Evolutionary conservation across 2,888 invertebrate species (phyloP), one percentile per base, ranked within the genome.

Genomic region (Drosophila fulvimacula): DNA sequence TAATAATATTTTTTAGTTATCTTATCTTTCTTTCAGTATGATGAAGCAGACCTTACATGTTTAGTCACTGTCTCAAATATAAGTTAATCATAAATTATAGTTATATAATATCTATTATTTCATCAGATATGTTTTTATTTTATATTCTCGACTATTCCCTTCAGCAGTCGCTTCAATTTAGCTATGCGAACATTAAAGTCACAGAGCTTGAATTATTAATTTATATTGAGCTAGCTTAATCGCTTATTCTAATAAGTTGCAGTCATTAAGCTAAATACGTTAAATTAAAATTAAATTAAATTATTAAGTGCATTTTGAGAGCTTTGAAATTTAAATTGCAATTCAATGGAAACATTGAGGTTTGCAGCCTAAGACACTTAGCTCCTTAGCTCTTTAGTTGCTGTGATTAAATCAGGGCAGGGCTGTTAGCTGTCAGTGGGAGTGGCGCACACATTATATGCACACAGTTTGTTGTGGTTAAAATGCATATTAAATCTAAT

Each of bases 401-500:
- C 44, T 52, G 41, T 44, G 56, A 60, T 52, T 69, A 44, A 57
- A 53, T 24, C 15, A 30, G 42, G 11, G 19, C 1, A 9, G 1
- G 7, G 30, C 30, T n/a, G n/a, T n/a, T n/a, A 32, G 11, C 32
- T 32, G 32, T 10, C 9, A 38, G n/a, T 1, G 17, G 17, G 10
- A 17, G 13, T 4, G 19, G 24, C 27, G 48, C 34, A 53, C 64
- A 68, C 72, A 79, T 76, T 68, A 73, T 81, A 69, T 69, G 81
- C 75, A 67, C 75, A 67, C 71, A 81, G 88, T 75, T 83, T 78
- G 71, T 76, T 83, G 83, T 63, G 83, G 83, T 89, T 69, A 46
- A 67, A 61, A 57, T 73, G 89, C 76, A 89, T 87, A 89, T 83
- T 88, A 83, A 89, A 88, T 84, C 76, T 81, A 81, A 83, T 83